A percentile compares a stretch with the other conserved stretches of the same genome.
These are phyloP conservation scores for Kryptolebias ocellatus DNA, from an alignment of 2,797 vertebrate genomes.

Conservation along the genomic window DNA sequence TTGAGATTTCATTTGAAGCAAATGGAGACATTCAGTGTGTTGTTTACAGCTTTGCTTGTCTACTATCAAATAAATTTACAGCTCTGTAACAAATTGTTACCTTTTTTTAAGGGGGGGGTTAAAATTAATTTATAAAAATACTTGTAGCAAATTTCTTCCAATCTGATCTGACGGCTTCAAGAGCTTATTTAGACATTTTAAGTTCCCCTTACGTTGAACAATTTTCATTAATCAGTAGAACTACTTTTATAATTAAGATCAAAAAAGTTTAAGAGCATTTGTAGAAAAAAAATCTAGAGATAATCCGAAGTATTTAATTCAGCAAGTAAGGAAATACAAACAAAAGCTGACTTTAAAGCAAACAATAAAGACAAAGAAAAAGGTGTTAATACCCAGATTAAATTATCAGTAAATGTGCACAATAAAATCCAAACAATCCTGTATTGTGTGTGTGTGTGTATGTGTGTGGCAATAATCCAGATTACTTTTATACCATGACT, in stretches of 20 bases:
- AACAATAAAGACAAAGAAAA: constrained; percentile 20
- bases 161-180: background rate
- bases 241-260: background rate
- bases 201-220: background rate
- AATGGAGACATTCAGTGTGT: background rate
- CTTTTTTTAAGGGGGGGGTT: too few species aligned
- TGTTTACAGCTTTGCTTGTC: background rate
- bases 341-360: background rate
- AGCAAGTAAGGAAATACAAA: background rate
- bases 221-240: background rate
- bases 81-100: too few species aligned
- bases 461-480: constrained; percentile 55
- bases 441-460: constrained; percentile 43
- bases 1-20: background rate
- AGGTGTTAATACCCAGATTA: constrained; percentile 46
- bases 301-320: background rate
- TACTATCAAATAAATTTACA: background rate
- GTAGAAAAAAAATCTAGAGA: background rate
- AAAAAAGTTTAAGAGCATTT: too few species aligned
- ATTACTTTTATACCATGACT: constrained; percentile 56
- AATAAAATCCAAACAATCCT: constrained; percentile 25
- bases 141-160: background rate
- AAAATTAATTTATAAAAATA: background rate
- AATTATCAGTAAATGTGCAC: constrained; percentile 18
- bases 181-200: background rate